These are phyloP conservation scores for Pygoscelis adeliae DNA, from an alignment of 2,113 vertebrate genomes.

Conservation along the genomic window DNA sequence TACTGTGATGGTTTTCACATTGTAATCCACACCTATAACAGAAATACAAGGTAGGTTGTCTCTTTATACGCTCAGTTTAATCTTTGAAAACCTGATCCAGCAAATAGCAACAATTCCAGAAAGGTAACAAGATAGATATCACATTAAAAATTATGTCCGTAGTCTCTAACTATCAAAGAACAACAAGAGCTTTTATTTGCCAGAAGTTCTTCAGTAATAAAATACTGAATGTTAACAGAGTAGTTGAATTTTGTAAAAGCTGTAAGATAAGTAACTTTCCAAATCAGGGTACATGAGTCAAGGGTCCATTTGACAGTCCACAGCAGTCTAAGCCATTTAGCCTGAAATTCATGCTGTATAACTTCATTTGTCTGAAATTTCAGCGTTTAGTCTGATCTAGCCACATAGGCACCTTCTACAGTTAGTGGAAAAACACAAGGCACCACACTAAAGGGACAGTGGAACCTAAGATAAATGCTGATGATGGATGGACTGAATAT, in stretches of 20 bases:
- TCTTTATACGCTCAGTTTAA: not conserved
- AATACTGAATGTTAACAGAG: not conserved
- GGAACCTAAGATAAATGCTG: not conserved
- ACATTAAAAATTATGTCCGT: not conserved
- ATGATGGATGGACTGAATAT: not conserved
- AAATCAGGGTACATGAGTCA: not conserved
- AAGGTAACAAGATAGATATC: not conserved
- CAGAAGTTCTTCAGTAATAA: not conserved
- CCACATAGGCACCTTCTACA: not conserved
- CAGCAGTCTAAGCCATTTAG: not conserved
- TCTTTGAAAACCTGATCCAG: not conserved
- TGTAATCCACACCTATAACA: conserved; percentile 88
- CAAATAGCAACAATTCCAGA: not conserved
- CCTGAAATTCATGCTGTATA: not conserved
- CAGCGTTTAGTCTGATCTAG: not conserved
- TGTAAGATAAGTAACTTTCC: not conserved
- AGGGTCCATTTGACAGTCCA: not conserved
- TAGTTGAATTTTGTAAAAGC: not conserved
- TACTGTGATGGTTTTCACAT: conserved; percentile 85
- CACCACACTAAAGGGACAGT: not conserved
- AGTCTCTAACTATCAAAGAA: not conserved
- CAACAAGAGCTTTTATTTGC: not conserved
- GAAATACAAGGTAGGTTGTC: not conserved
- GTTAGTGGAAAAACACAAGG: not conserved
- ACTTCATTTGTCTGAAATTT: not conserved